These are phyloP conservation scores for Drosophila mercatorum DNA, from an alignment of 2,888 invertebrate genomes.

Conservation along the genomic window DNA sequence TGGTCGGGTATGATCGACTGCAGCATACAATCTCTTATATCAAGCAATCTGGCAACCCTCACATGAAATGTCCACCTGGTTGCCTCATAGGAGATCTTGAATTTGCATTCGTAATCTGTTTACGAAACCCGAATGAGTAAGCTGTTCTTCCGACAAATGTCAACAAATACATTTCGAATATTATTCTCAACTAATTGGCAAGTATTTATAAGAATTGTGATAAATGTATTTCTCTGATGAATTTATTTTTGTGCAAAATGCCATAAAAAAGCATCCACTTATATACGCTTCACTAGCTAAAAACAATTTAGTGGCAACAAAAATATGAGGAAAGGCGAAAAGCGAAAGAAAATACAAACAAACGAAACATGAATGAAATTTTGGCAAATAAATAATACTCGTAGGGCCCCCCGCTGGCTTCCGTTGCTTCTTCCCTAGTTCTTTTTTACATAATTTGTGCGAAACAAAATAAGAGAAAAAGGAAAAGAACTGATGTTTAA, in stretches of 20 bases:
- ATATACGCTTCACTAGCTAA: constrained; percentile 23
- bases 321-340: neutral
- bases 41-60: neutral
- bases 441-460: constrained; percentile 36
- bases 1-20: too few species aligned
- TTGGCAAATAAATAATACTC: constrained; percentile 65
- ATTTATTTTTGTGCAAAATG: constrained; percentile 35
- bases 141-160: neutral
- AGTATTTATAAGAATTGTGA: constrained; percentile 47
- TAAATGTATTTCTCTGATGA: constrained; percentile 41
- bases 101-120: constrained; percentile 1
- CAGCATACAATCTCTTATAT: too few species aligned
- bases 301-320: constrained; percentile 48
- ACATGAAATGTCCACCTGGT: neutral
- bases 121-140: constrained; percentile 12
- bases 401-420: constrained; percentile 24
- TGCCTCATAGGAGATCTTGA: neutral
- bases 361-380: constrained; percentile 72
- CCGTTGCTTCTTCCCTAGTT: constrained; percentile 14
- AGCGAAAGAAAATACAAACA: constrained; percentile 40
- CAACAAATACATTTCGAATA: constrained; percentile 12
- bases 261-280: constrained; percentile 28
- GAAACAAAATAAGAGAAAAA: neutral
- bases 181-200: constrained; percentile 31
- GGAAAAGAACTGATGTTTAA: constrained; percentile 34